Evolutionary conservation across 2,113 vertebrate species (phyloP).

Genomic region (Chelonoidis abingdonii): DNA sequence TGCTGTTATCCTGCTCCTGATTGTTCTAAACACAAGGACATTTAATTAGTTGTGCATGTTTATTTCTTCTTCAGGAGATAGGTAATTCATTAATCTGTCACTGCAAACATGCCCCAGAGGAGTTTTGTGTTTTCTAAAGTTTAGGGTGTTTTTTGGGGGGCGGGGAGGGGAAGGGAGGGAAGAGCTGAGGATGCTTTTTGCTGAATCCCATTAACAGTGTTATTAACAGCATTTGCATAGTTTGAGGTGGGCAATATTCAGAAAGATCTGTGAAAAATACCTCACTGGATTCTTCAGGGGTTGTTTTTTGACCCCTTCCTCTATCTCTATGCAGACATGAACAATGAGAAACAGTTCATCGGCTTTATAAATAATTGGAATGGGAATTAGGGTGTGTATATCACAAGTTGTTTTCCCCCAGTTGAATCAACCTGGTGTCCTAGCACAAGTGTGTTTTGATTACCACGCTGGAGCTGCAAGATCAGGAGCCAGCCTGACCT

Average conservation of each 20-base stretch:
- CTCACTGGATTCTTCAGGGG: background rate
- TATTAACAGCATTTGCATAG: background rate
- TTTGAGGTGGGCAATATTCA: background rate
- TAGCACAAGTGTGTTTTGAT: background rate
- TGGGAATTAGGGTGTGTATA: background rate
- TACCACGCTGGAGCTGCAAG: background rate
- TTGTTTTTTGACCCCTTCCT: background rate
- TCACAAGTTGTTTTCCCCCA: background rate
- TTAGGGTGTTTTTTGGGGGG: background rate
- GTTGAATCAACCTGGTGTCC: background rate
- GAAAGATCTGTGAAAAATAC: background rate
- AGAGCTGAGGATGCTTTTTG: slow-evolving; percentile 13
- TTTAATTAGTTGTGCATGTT: slow-evolving; percentile 54
- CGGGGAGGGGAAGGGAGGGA: background rate
- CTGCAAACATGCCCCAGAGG: slow-evolving; percentile 1
- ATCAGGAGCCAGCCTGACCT: background rate
- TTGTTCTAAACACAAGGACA: slow-evolving; percentile 9
- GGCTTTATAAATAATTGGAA: slow-evolving; percentile 20
- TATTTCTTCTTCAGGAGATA: slow-evolving; percentile 49
- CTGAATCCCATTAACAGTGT: slow-evolving; percentile 11
- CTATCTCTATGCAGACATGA: background rate
- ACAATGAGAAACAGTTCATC: background rate
- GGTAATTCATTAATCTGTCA: slow-evolving; percentile 56
- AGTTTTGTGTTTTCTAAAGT: background rate
- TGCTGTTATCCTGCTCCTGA: slow-evolving; percentile 39